Evolutionary conservation across 1,140 invertebrate species (phyloP), one percentile per base, ranked within the genome.

Genomic region (Drosophila kohkoa): DNA sequence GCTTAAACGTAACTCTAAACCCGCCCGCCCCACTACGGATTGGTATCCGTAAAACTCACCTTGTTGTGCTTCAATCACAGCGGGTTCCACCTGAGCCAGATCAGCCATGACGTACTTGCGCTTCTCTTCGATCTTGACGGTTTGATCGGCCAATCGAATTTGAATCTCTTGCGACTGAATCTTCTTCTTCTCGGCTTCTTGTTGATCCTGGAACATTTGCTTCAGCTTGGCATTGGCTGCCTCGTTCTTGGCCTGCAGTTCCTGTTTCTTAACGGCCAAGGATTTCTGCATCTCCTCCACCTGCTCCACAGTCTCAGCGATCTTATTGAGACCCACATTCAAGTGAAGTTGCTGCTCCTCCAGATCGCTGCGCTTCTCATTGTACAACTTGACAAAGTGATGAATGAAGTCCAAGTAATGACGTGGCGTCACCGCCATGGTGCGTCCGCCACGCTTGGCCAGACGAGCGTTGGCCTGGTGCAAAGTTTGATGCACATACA

Each of bases 341-440:
- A 99, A 94, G 94, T 99, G 99, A 1, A 99, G 94, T 90, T 99
- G 99, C 91, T 99, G 99, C 90, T 99, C 99, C 93, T 99, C 99
- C 38, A 99, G 93, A 92, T 99, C 99, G 5, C 98, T 97, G 30
- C 99, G 95, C 93, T 99, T 99, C 93, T 99, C 99, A 83, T 98
- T 97, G 93, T 99, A 99, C 48, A 99, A 93, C 92, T 99, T 99
- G 4, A 99, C 99, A 94, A 99, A 99, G 93, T 99, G 99, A 93
- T 99, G 97, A 86, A 99, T 99, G 92, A 99, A 99, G 93, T 99
- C 99, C n/a, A 99, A 93, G 93, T 99, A 99, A 93, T 99, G 99
- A 65, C 95, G 94, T 1, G 99, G 99, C 3, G 99, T 99, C 20
- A 99, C 99, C 3, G 98, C 97, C 96, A 99, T 99, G 2, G 98